Evolutionary conservation across 2,113 vertebrate genomes (phyloP).

Genomic region (Phalacrocorax carbo): DNA sequence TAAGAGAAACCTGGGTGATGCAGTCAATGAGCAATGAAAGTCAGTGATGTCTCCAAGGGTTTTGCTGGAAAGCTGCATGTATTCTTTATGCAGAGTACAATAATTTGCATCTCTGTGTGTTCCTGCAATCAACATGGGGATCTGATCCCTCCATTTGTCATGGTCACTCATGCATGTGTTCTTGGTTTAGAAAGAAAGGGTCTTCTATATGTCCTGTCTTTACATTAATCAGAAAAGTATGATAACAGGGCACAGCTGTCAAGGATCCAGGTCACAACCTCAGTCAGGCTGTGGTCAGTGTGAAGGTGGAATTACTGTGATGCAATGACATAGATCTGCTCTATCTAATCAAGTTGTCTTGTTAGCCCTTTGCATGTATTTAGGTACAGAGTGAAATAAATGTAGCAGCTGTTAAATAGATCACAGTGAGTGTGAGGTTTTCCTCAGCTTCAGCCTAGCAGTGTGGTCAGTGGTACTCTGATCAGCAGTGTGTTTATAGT

Average conservation of each 20-base stretch:
- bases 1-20: not conserved
- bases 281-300: not conserved
- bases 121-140: not conserved
- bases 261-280: not conserved
- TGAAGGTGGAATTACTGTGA: not conserved
- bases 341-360: not conserved
- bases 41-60: not conserved
- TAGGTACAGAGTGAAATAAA: not conserved
- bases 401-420: not conserved
- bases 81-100: not conserved
- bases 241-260: not conserved
- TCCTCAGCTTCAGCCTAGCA: not conserved
- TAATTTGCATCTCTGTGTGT: not conserved
- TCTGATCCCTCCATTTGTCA: not conserved
- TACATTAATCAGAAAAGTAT: not conserved
- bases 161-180: not conserved
- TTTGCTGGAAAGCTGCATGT: not conserved
- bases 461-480: not conserved
- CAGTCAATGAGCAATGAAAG: not conserved
- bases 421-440: not conserved
- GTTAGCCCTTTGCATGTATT: not conserved
- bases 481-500: slow-evolving; percentile 5
- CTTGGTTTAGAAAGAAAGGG: not conserved
- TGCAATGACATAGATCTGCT: not conserved
- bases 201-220: not conserved